phyloP scores from a whole-genome alignment of 1,140 invertebrate species.

The Zaprionus africanus region DNA sequence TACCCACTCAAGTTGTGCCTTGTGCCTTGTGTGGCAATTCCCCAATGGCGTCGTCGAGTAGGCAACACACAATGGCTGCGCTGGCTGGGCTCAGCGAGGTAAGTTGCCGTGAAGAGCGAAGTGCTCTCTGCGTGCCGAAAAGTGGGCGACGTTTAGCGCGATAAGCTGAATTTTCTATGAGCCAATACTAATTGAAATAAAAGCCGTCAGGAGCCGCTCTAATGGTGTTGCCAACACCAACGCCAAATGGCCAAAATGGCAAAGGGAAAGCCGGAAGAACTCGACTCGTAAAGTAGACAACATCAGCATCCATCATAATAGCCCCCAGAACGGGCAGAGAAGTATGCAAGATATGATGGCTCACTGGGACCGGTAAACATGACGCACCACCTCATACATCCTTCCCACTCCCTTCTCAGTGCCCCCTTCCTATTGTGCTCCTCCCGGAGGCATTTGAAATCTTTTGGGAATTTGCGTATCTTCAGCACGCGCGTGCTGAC shows the following conservation, averaged over 20 bases:
- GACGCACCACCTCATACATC: background rate
- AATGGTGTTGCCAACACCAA: constrained; percentile 46
- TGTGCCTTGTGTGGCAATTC: background rate
- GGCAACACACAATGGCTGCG: constrained; percentile 33
- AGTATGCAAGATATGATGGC: constrained; percentile 30
- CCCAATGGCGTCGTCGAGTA: constrained; percentile 41
- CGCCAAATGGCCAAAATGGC: background rate
- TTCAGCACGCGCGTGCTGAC: constrained; percentile 63
- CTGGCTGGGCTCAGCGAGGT: background rate
- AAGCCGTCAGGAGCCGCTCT: constrained; percentile 60
- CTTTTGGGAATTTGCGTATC: constrained; percentile 78
- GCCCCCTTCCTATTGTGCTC: constrained; percentile 3
- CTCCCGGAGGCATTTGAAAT: constrained; percentile 53
- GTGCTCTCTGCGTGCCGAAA: constrained; percentile 4
- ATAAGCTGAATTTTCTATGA: constrained; percentile 58
- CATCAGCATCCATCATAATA: constrained; percentile 44
- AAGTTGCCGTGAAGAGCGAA: constrained; percentile 9
- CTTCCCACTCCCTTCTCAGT: constrained; percentile 18
- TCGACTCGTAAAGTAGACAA: constrained; percentile 35
- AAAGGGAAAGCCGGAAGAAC: constrained; percentile 6
- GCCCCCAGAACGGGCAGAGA: constrained; percentile 12
- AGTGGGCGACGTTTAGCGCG: constrained; percentile 31
- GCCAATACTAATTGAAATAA: constrained; percentile 76
- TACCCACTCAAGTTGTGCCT: background rate
- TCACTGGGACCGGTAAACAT: constrained; percentile 31